Conservation (phyloP, 2,797 vertebrate genomes). For the Petrocephalus sullivani region DNA sequence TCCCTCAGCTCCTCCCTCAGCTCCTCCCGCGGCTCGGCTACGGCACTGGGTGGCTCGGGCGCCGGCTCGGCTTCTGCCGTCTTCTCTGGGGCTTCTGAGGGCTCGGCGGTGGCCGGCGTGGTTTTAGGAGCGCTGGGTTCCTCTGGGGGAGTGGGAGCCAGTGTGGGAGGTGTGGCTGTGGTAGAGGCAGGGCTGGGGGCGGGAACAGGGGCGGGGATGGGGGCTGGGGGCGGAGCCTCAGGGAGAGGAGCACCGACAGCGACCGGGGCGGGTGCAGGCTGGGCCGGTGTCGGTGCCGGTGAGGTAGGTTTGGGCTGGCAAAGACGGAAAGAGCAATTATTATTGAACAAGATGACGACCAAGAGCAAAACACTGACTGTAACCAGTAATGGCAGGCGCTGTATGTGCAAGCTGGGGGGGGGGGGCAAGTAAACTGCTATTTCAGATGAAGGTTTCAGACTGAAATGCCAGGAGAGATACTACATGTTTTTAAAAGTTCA, state of each 20-base stretch:
- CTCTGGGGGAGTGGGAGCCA: constrained; percentile 19
- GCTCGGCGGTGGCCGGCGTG: background rate
- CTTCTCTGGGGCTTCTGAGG: constrained; percentile 10
- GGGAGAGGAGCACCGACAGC: background rate
- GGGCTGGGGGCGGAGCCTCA: constrained; percentile 6
- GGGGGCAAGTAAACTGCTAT: background rate
- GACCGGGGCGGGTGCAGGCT: constrained; percentile 31
- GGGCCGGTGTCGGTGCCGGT: constrained; percentile 40
- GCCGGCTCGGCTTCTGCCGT: background rate
- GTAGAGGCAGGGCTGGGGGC: constrained; percentile 2
- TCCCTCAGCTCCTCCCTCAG: constrained; percentile 40
- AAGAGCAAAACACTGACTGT: background rate
- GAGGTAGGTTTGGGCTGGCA: constrained; percentile 54
- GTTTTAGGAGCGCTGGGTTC: background rate
- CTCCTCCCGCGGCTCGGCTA: constrained; percentile 41
- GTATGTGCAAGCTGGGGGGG: background rate
- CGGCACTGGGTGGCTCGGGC: constrained; percentile 10
- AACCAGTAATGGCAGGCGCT: background rate
- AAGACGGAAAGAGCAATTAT: constrained; percentile 17
- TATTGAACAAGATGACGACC: background rate
- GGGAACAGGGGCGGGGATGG: constrained; percentile 27
- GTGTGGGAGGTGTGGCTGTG: constrained; percentile 23
- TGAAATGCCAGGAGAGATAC: background rate
- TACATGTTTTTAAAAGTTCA: background rate
- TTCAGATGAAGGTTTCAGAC: background rate